A percentile compares a stretch with the other conserved stretches of the same genome.
Evolutionary conservation across 2,797 vertebrate genomes (phyloP).

Genomic region (Myotis daubentonii): DNA sequence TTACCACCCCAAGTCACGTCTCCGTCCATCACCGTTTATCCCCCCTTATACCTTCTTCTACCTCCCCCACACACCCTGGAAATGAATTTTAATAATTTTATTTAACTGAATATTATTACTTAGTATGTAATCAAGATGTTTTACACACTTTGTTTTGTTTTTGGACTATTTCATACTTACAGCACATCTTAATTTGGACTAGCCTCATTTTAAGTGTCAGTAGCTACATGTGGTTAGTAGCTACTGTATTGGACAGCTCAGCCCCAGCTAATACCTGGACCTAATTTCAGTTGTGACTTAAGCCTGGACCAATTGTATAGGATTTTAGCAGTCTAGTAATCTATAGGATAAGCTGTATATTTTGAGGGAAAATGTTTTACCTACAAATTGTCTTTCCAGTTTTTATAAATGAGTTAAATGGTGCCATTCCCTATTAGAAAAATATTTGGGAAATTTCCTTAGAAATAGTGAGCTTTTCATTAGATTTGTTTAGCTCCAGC

Average conservation of each 20-base stretch:
- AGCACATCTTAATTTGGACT: neutral
- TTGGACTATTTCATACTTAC: neutral
- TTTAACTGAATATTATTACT: constrained; percentile 6
- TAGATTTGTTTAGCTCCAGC: neutral
- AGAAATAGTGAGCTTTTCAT: constrained; percentile 39
- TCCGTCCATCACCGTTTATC: neutral
- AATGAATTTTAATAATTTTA: constrained; percentile 8
- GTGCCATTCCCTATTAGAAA: neutral
- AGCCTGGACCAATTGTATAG: neutral
- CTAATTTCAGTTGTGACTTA: neutral
- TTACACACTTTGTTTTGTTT: neutral
- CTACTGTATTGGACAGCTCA: neutral
- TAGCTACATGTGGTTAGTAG: neutral
- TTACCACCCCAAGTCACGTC: neutral
- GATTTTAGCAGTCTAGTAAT: constrained; percentile 13
- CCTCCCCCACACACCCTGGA: neutral
- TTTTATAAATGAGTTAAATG: constrained; percentile 40
- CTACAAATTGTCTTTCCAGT: neutral
- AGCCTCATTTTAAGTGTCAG: neutral
- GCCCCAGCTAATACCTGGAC: neutral
- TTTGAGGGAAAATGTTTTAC: neutral
- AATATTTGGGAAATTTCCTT: constrained; percentile 36
- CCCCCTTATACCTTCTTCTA: neutral
- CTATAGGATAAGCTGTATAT: constrained; percentile 23
- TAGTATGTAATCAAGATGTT: neutral